Percentiles rank a stretch among this genome's conserved stretches.
phyloP scores from a whole-genome alignment of 1,140 invertebrate genomes.

The Atta cephalotes region DNA sequence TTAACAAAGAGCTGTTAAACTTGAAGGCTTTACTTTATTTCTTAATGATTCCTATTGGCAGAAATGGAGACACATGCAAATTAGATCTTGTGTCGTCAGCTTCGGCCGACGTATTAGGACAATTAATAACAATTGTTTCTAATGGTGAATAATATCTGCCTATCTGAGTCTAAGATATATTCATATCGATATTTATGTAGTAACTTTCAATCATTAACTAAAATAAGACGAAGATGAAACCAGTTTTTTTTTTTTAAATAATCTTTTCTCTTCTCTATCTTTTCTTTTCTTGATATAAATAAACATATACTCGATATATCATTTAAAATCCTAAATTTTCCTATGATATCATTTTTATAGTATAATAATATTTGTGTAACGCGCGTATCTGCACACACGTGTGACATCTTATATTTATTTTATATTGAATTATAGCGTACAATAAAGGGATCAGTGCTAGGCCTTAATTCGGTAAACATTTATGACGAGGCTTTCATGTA shows the following conservation, averaged over 20 bases:
- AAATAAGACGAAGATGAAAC: slow-evolving; percentile 3
- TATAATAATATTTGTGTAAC: not conserved
- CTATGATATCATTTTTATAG: not conserved
- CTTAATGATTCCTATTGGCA: not conserved
- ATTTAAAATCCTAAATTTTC: not conserved
- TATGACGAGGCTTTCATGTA: not conserved
- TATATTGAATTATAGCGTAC: not conserved
- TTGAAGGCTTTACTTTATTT: not conserved
- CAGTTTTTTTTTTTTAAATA: not conserved
- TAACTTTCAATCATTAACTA: slow-evolving; percentile 4
- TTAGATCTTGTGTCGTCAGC: slow-evolving; percentile 16
- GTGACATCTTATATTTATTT: not conserved
- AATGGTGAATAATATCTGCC: slow-evolving; percentile 33
- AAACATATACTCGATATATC: not conserved
- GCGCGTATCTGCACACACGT: not conserved
- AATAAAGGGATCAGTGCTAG: not conserved
- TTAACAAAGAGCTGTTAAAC: slow-evolving; percentile 10
- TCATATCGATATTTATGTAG: not conserved
- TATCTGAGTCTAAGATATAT: not conserved
- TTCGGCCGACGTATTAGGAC: not conserved
- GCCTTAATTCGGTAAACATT: slow-evolving; percentile 22
- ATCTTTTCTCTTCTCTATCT: not conserved
- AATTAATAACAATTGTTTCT: slow-evolving; percentile 63
- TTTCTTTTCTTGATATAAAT: not conserved
- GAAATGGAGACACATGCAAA: slow-evolving; percentile 1